Evolutionary conservation across 2,797 vertebrate genomes (phyloP).

Genomic region (Anguilla marmorata): DNA sequence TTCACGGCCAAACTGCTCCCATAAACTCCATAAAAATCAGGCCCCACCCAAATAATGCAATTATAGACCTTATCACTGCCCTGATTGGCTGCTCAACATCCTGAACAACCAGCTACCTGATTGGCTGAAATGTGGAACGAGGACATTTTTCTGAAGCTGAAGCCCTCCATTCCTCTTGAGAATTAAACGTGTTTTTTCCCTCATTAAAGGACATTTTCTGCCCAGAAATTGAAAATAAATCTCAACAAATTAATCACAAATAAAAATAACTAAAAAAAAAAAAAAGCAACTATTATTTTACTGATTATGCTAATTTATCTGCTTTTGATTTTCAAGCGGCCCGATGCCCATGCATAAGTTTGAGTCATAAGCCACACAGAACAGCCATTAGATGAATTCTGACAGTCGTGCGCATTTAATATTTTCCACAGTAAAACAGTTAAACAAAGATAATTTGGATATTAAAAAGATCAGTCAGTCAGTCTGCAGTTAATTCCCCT

Average conservation of each 20-base stretch:
- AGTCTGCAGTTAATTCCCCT: not conserved
- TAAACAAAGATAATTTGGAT: conserved; percentile 17
- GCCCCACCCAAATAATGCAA: not conserved
- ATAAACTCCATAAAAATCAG: too few species aligned
- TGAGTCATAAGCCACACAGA: not conserved
- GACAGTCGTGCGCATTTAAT: not conserved
- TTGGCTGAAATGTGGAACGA: not conserved
- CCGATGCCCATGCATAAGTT: not conserved
- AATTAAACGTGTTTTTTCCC: not conserved
- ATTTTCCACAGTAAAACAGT: conserved; percentile 3
- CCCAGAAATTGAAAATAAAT: not conserved
- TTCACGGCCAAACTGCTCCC: not conserved
- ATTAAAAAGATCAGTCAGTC: conserved; percentile 20
- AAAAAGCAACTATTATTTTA: not conserved
- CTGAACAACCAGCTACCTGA: not conserved
- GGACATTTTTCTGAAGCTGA: too few species aligned
- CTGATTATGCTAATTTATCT: not conserved
- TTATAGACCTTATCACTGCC: not conserved
- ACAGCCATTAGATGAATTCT: not conserved
- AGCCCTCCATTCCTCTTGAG: not conserved
- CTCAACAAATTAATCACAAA: not conserved
- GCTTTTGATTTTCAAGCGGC: not conserved
- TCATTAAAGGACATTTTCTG: not conserved
- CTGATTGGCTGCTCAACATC: not conserved
- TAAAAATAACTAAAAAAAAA: not conserved